phyloP scores from a whole-genome alignment of 2,797 vertebrate species.

The Pristis pectinata region DNA sequence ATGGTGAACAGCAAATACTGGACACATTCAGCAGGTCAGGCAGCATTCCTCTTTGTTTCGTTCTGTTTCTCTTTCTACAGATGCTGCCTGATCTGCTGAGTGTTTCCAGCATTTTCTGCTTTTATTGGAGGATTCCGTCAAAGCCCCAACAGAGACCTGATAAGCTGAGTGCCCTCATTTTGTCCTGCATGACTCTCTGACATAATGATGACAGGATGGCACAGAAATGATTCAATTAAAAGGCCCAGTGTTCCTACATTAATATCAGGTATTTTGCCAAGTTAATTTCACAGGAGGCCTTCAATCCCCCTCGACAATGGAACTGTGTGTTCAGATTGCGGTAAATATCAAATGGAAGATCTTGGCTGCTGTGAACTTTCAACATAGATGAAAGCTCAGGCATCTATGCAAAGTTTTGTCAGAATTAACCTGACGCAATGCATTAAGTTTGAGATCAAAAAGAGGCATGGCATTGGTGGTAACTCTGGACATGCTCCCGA shows the following conservation, averaged over 20 bases:
- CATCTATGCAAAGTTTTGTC: neutral
- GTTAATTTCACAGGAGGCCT: neutral
- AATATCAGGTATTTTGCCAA: too few relatives aligned
- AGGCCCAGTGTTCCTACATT: too few relatives aligned
- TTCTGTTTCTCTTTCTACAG: too few relatives aligned
- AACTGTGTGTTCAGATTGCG: neutral
- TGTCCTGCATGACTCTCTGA: neutral
- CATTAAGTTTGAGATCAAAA: neutral
- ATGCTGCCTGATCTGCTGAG: too few relatives aligned
- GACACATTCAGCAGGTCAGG: too few relatives aligned
- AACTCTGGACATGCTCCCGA: too few relatives aligned
- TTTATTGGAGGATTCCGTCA: neutral
- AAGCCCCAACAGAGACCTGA: neutral
- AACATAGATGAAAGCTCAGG: neutral
- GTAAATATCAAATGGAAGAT: neutral
- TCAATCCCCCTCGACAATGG: neutral
- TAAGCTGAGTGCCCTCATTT: neutral
- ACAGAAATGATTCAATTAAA: neutral
- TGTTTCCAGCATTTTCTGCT: too few relatives aligned
- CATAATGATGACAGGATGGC: neutral
- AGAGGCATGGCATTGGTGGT: too few relatives aligned
- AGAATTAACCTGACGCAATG: neutral
- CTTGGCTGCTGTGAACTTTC: neutral
- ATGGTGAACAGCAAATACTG: too few relatives aligned
- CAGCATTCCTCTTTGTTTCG: too few relatives aligned